Conservation (phyloP, 2,797 vertebrate genomes). For the Micrastur ruficollis region DNA sequence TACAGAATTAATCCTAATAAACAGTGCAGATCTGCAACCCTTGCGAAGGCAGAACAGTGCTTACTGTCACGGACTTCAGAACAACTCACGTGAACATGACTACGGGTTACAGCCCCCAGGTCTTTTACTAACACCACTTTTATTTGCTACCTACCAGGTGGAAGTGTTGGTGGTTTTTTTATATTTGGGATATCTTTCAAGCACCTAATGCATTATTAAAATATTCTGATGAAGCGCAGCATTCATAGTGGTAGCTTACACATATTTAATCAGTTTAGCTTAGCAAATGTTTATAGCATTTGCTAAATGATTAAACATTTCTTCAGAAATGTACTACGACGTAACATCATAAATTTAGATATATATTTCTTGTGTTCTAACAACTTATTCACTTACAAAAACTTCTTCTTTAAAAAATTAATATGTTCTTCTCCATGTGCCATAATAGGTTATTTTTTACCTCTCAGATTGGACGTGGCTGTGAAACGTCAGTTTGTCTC, state of each 20-base stretch:
- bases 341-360: not conserved
- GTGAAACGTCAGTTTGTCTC: not conserved
- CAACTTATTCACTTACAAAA: not conserved
- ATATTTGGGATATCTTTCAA: not conserved
- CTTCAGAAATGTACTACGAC: not conserved
- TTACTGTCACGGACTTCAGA: not conserved
- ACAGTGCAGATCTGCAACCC: not conserved
- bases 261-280: not conserved
- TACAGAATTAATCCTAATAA: conserved; percentile 5
- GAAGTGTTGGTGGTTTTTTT: not conserved
- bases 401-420: not conserved
- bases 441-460: not conserved
- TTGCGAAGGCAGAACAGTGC: not conserved
- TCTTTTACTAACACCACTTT: not conserved
- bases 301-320: not conserved
- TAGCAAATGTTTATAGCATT: not conserved
- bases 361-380: not conserved
- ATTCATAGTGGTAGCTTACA: not conserved
- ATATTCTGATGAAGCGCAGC: not conserved
- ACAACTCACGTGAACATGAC: not conserved
- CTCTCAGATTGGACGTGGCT: fast-evolving
- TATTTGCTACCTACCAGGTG: not conserved
- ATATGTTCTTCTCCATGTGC: not conserved
- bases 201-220: not conserved
- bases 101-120: not conserved